phyloP scores from a whole-genome alignment of 1,140 invertebrate genomes.

The Microplitis demolitor region DNA sequence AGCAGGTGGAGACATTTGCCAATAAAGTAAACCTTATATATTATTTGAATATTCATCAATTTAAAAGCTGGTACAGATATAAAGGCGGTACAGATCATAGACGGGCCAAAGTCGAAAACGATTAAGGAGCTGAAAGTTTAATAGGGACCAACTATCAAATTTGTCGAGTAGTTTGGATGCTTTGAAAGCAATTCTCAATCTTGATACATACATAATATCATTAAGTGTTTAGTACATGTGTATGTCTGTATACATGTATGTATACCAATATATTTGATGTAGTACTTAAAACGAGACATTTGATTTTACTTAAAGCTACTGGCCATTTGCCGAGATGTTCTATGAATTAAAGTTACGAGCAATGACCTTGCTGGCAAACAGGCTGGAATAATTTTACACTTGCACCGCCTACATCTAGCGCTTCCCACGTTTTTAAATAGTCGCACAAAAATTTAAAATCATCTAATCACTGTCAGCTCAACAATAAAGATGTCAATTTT shows the following conservation, averaged over 20 bases:
- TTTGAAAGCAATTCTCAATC: too few relatives aligned
- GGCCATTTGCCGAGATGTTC: constrained; percentile 15
- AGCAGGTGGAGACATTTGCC: not conserved
- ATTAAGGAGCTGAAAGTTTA: not conserved
- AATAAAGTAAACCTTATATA: not conserved
- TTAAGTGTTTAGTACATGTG: too few relatives aligned
- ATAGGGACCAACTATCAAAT: too few relatives aligned
- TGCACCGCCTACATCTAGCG: constrained; percentile 8
- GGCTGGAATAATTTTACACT: constrained; percentile 32
- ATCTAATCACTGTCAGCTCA: not conserved
- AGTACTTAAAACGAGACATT: not conserved
- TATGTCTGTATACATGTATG: too few relatives aligned
- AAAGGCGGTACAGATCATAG: too few relatives aligned
- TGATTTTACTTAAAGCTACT: not conserved
- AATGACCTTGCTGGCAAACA: constrained; percentile 32
- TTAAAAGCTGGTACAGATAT: not conserved
- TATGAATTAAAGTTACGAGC: constrained; percentile 36
- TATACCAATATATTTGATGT: not conserved
- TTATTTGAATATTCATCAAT: not conserved
- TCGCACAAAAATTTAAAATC: not conserved
- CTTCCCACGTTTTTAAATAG: constrained; percentile 17
- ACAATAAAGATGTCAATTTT: not conserved
- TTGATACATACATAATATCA: too few relatives aligned
- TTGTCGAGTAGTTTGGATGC: too few relatives aligned
- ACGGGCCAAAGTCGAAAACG: too few relatives aligned